Evolutionary conservation across 2,113 vertebrate species (phyloP), one percentile per base, ranked within the genome.

Genomic region (Hirundichthys speculiger): DNA sequence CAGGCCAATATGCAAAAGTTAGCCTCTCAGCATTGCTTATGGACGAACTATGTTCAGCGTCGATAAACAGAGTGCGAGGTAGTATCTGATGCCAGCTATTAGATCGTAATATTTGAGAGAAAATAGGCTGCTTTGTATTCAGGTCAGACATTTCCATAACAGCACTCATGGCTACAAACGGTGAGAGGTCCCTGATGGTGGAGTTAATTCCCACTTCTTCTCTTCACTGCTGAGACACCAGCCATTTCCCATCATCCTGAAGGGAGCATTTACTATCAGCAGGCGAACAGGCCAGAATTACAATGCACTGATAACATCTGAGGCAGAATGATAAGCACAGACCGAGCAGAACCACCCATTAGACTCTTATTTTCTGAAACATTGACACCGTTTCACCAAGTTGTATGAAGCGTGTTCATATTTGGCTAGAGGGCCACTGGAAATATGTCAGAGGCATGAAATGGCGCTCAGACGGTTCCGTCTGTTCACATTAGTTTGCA

Each of bases 51-150:
- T 11, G 34, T 16, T 30, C 42, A 59, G 25, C 13, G 24, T 54
- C 16, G 16, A 3, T 41, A 47, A 72, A 39, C 16, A 20, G n/a
- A 22, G 27, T 5, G 19, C 13, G 13, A 25, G 27, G 20, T 15
- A 20, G 25, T 13, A 22, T 59, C 3, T 12, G 15, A 54, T 53
- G 22, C 3, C 43, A 45, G 27, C 19, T 18, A 13, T 34, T 15
- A 16, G 27, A n/a, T 51, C 15, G 24, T 27, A 34, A 71, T 61
- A 54, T 15, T 16, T 55, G 20, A 46, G 10, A 34, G 30, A 12
- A 62, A 77, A 82, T 21, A 22, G 48, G 14, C 67, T 61, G 22
- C 21, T 69, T 48, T 64, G 42, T 64, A 84, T 80, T 77, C 47
- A 20, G 9, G 14, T 30, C 47, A 64, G 59, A 39, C 25, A 66